Evolutionary conservation across 2,113 vertebrate genomes (phyloP), one percentile per base, ranked within the genome.

Genomic region (Herpetotheres cachinnans): DNA sequence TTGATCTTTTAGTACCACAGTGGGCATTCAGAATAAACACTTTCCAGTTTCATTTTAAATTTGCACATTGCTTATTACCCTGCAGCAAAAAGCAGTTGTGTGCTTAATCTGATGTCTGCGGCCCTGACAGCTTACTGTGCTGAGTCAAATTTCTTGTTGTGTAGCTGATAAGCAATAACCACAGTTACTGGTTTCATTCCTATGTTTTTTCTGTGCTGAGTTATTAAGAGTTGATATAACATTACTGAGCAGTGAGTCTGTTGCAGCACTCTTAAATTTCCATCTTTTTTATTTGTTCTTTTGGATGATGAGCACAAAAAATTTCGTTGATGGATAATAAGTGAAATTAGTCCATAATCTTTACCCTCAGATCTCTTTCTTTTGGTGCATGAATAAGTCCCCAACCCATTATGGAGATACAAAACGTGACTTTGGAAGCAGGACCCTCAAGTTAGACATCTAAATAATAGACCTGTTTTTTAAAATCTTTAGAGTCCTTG

Each of bases 381-480:
- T 95, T 78, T n/a, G 29, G 40, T 49, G 54, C 56, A 82, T 94
- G 89, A 95, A 73, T 93, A 93, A 78, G 24, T 67, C 72, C 25
- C 40, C 30, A 84, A 78, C 30, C 62, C 56, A 79, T 91, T 96
- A 96, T 87, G 93, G 93, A 95, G 77, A 69, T 82, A 91, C 52
- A 92, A 95, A 92, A 94, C 29, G 10, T 94, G 70, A 95, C 66
- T 95, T 95, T 71, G 74, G 78, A 82, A 94, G 54, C 40, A 91
- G 70, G 62, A 97, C 70, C 77, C 81, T 89, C 78, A 96, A 97
- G 91, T 93, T 94, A 89, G 83, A 93, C 90, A 91, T 86, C 91
- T 95, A 95, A 94, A 95, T 97, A 96, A 97, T 89, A 94, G 94
- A 87, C 70, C 11, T 76, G 89, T 12, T 89, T 95, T 96, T 73